These are phyloP conservation scores for Pogonocichla stellata DNA, from an alignment of 2,113 vertebrate genomes.

Conservation along the genomic window DNA sequence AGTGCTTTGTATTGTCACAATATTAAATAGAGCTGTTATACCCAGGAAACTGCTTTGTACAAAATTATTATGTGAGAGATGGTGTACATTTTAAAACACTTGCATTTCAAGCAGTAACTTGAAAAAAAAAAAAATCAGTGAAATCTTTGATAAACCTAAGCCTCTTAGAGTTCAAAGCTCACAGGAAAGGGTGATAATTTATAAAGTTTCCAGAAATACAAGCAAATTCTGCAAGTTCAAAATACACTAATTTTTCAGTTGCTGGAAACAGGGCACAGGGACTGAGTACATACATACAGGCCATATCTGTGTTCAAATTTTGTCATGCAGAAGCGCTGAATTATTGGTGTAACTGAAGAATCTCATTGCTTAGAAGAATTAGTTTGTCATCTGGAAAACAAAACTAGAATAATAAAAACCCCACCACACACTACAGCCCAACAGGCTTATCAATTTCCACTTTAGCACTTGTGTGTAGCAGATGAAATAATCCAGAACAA, in stretches of 20 bases:
- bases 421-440: not conserved
- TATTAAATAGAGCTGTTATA: not conserved
- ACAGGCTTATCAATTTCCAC: not conserved
- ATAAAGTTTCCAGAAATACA: not conserved
- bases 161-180: not conserved
- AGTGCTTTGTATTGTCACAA: not conserved
- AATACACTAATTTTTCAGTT: not conserved
- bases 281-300: not conserved
- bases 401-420: not conserved
- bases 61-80: not conserved
- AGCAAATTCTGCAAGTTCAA: not conserved
- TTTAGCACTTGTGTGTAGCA: not conserved
- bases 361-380: not conserved
- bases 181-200: not conserved
- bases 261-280: not conserved
- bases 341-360: not conserved
- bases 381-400: not conserved
- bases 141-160: not conserved
- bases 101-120: not conserved
- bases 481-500: not conserved
- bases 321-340: not conserved
- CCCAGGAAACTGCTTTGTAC: not conserved
- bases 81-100: accelerated
- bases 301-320: not conserved
- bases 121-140: not conserved